These are phyloP conservation scores for Margarornis squamiger DNA, from an alignment of 2,797 vertebrate genomes.

Conservation along the genomic window DNA sequence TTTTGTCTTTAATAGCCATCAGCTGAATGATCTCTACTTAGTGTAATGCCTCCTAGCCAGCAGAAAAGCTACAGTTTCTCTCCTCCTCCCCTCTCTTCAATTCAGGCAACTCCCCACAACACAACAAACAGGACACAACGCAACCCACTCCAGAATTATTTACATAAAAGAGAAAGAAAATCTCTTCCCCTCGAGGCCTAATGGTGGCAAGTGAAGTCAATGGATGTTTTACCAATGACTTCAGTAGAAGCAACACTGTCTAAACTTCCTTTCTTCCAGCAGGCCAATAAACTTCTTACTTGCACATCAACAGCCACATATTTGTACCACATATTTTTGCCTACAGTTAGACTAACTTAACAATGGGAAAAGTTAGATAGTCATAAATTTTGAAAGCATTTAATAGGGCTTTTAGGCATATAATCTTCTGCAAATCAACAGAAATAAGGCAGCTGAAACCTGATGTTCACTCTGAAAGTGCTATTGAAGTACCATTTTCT, in stretches of 20 bases:
- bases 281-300: background rate
- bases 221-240: background rate
- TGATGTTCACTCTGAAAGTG: background rate
- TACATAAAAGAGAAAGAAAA: background rate
- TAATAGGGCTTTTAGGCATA: background rate
- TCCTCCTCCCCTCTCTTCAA: background rate
- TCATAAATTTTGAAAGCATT: slow-evolving; percentile 5
- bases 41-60: background rate
- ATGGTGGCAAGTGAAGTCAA: background rate
- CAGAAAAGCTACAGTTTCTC: background rate
- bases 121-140: background rate
- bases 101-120: background rate
- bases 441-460: background rate
- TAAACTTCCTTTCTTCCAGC: background rate
- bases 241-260: background rate
- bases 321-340: background rate
- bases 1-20: background rate
- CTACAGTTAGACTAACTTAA: background rate
- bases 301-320: background rate
- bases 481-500: background rate
- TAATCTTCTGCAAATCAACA: background rate
- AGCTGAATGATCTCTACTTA: background rate
- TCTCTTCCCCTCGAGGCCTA: background rate
- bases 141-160: background rate
- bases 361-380: background rate